phyloP scores from a whole-genome alignment of 2,113 vertebrate species.

The Glaucidium brasilianum region DNA sequence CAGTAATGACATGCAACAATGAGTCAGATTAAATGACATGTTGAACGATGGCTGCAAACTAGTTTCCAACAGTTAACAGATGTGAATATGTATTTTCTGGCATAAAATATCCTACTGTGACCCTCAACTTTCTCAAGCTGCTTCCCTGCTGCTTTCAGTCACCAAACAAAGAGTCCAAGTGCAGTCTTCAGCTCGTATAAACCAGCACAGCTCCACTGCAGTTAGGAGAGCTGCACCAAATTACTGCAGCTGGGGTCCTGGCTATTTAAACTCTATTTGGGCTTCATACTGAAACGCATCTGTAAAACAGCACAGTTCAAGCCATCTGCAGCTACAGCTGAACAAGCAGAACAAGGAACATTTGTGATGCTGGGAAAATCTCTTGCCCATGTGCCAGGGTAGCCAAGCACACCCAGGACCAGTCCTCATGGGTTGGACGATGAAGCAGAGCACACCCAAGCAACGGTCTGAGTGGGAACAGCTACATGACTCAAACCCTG shows the following conservation, averaged over 20 bases:
- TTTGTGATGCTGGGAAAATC: neutral
- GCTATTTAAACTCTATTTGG: neutral
- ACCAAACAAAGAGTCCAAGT: neutral
- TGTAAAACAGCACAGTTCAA: neutral
- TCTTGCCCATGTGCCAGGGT: neutral
- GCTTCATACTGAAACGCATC: neutral
- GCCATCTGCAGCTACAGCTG: neutral
- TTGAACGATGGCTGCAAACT: neutral
- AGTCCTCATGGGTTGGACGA: neutral
- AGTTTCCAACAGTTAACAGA: slow-evolving; percentile 42
- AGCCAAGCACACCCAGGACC: neutral
- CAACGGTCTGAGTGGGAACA: neutral
- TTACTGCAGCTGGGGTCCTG: neutral
- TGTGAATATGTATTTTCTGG: slow-evolving; percentile 8
- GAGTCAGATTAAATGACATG: slow-evolving; percentile 28
- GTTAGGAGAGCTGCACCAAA: neutral
- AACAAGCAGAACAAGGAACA: neutral
- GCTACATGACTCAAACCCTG: neutral
- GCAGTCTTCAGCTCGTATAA: neutral
- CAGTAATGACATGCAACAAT: neutral
- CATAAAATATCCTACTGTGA: neutral
- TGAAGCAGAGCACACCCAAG: neutral
- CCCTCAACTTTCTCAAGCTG: slow-evolving; percentile 1
- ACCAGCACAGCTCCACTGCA: neutral
- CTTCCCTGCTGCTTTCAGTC: neutral